These are phyloP conservation scores for Pyrgilauda ruficollis DNA, from an alignment of 2,113 vertebrate genomes.

Conservation along the genomic window DNA sequence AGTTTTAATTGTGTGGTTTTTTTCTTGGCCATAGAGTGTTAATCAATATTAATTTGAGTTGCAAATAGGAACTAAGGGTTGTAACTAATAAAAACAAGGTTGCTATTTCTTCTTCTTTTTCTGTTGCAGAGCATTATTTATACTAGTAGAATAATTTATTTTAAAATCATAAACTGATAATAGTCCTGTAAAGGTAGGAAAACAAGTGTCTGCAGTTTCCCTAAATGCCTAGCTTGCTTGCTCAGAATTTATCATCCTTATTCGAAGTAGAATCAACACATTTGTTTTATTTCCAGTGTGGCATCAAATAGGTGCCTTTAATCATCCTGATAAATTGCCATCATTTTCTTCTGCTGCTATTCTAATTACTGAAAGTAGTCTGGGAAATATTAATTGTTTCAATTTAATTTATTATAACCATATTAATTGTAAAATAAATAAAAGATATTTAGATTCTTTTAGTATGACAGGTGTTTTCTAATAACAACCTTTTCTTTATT, in stretches of 20 bases:
- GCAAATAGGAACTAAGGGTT: not conserved
- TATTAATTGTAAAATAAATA: conserved; percentile 21
- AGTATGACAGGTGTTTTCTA: not conserved
- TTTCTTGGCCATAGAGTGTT: not conserved
- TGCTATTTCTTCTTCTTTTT: not conserved
- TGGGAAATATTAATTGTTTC: not conserved
- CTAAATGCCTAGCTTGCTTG: not conserved
- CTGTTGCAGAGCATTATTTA: not conserved
- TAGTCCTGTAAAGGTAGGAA: not conserved
- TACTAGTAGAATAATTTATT: not conserved
- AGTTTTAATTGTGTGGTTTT: not conserved
- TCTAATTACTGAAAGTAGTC: conserved; percentile 19
- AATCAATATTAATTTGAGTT: not conserved
- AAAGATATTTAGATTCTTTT: not conserved
- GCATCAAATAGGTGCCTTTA: not conserved
- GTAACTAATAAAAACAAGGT: not conserved
- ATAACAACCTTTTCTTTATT: conserved; percentile 42
- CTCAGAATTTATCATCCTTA: not conserved
- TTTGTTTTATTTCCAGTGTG: conserved; percentile 22
- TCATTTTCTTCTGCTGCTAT: not conserved
- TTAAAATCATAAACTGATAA: not conserved
- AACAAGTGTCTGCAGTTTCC: not conserved
- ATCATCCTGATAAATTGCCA: not conserved
- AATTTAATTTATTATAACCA: not conserved
- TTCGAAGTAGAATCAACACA: not conserved